Evolutionary conservation across 2,888 invertebrate genomes (phyloP).

Genomic region (Callosobruchus maculatus): DNA sequence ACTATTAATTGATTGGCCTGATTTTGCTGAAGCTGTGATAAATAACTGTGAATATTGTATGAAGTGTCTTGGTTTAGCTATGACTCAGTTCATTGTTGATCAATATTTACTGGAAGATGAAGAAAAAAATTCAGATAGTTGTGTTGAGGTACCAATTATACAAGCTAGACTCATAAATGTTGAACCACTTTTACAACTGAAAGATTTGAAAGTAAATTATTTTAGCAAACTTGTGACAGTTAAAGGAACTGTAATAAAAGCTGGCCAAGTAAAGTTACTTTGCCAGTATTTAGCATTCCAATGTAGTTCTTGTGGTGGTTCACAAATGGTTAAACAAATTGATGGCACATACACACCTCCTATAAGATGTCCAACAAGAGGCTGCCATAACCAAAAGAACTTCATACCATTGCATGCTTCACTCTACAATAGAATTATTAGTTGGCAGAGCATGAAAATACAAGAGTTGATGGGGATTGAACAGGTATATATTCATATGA

Average conservation of each 20-base stretch:
- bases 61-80: constrained; percentile 69
- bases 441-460: constrained; percentile 77
- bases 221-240: constrained; percentile 77
- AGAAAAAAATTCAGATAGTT: constrained; percentile 50
- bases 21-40: constrained; percentile 56
- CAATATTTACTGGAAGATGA: constrained; percentile 25
- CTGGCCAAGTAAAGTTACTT: constrained; percentile 69
- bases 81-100: constrained; percentile 66
- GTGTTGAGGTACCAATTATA: constrained; percentile 51
- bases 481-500: no score
- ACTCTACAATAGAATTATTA: constrained; percentile 67
- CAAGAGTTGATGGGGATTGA: constrained; percentile 73
- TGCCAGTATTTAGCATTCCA: constrained; percentile 76
- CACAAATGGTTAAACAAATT: constrained; percentile 65
- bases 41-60: constrained; percentile 66
- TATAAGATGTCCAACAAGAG: constrained; percentile 54
- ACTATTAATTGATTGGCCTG: constrained; percentile 57
- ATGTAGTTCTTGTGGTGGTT: constrained; percentile 64
- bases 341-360: constrained; percentile 60
- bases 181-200: constrained; percentile 63
- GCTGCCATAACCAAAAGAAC: constrained; percentile 58
- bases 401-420: constrained; percentile 65
- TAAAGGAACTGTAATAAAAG: constrained; percentile 80
- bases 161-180: constrained; percentile 61
- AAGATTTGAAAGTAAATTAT: constrained; percentile 67